Base-by-base conservation (phyloP, 2,113 vertebrate species). In the sheep (Ovis aries) region DNA sequence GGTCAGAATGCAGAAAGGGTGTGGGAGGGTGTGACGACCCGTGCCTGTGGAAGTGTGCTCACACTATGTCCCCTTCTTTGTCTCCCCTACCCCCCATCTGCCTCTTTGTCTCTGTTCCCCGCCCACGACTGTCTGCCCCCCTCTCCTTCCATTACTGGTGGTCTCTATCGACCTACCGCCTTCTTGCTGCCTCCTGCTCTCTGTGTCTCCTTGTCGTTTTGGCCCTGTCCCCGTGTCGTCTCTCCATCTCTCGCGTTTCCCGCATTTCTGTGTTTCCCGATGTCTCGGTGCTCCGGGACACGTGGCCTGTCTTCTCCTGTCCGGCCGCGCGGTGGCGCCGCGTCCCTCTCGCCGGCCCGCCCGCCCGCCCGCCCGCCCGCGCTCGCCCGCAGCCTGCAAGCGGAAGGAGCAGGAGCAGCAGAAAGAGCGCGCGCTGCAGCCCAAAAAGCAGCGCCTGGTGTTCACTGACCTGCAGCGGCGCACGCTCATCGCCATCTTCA, bases 391-490 rank as follows among this genome's bases (percentile, higher is more conserved):
- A 99, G 99, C 99, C 90, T 99, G 99, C 99, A 99, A 99, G 98
- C 99, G 99, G 96, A 99, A 99, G 98, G 99, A 99, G 97, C 99
- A 99, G 98, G 99, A 99, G 98, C 99, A 99, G 99, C 99, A 99
- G 99, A 99, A 99, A 97, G 99, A 99, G 98, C 99, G 99, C 97
- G 99, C 99, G 97, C 99, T 99, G 97, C 99, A 99, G 85, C 99
- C 99, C 97, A 99, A 99, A 98, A 99, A 99, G 98, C 99, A 99
- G 98, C 99, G 99, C 1, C 98, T 99, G 98, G 99, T 99, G 98
- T 99, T 99, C 99, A 99, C 99, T 3, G 99, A 99, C 99, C 99
- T 99, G 98, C 99, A 99, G 99, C 99, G 99, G 29, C 99, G 99
- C 98, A 99, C 99, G 62, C 99, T 99, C 97, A 99, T 99, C 19